Evolutionary conservation across 2,113 vertebrate species (phyloP).

Genomic region (Melanostigma gelatinosum): DNA sequence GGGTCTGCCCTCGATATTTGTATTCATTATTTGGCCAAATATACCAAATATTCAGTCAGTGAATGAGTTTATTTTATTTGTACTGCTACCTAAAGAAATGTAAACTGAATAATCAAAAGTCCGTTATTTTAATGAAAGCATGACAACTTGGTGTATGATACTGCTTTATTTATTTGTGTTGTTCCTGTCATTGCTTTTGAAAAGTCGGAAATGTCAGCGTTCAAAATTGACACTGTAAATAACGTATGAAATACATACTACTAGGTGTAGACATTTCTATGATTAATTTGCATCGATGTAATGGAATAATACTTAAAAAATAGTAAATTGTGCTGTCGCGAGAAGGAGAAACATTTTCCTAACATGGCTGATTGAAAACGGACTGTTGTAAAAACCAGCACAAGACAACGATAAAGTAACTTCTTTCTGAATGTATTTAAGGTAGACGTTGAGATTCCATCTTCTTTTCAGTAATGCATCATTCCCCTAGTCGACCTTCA

Average conservation of each 20-base stretch:
- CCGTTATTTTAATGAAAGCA: conserved; percentile 81
- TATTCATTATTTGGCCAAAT: conserved; percentile 50
- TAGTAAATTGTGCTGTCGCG: conserved; percentile 83
- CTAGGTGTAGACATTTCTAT: conserved; percentile 82
- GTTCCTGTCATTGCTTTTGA: conserved; percentile 82
- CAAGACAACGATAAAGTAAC: conserved; percentile 85
- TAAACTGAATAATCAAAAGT: conserved; percentile 71
- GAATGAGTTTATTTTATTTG: conserved; percentile 62
- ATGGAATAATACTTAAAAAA: conserved; percentile 75
- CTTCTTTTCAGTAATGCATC: conserved; percentile 64
- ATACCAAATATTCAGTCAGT: conserved; percentile 55
- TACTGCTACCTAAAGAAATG: conserved; percentile 65
- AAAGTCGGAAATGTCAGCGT: conserved; percentile 76
- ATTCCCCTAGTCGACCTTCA: conserved; percentile 44
- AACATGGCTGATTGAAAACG: conserved; percentile 90
- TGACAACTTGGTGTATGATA: conserved; percentile 84
- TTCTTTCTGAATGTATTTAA: conserved; percentile 87
- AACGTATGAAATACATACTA: conserved; percentile 72
- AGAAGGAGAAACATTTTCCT: conserved; percentile 83
- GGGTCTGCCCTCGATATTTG: conserved; percentile 26
- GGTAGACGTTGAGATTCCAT: conserved; percentile 81
- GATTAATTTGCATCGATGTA: conserved; percentile 82
- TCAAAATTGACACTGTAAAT: conserved; percentile 82
- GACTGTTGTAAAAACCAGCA: conserved; percentile 90
- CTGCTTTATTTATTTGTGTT: conserved; percentile 83